Conservation (phyloP, 2,113 vertebrate species). For the Thunnus thynnus region DNA sequence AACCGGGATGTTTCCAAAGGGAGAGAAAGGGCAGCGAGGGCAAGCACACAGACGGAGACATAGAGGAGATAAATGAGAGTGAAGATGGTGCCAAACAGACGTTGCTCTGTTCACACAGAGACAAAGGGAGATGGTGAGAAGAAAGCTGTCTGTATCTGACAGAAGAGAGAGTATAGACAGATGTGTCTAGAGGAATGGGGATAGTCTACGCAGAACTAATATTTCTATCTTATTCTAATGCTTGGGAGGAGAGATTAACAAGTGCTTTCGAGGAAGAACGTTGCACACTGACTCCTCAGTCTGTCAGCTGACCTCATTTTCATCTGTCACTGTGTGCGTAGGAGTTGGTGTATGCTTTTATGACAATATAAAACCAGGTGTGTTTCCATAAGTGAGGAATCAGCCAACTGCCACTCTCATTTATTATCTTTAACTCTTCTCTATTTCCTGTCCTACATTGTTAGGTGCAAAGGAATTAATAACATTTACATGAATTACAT, state of each 20-base stretch:
- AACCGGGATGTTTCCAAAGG: conserved; percentile 39
- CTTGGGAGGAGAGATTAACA: conserved; percentile 18
- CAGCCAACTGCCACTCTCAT: background rate
- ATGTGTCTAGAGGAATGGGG: conserved; percentile 58
- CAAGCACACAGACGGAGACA: conserved; percentile 18
- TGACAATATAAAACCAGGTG: conserved; percentile 7
- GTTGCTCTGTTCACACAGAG: conserved; percentile 52
- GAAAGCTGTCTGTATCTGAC: conserved; percentile 39
- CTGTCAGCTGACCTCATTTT: conserved; percentile 8
- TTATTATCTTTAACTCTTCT: background rate
- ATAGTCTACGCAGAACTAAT: conserved; percentile 7
- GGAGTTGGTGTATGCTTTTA: background rate
- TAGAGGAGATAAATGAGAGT: conserved; percentile 21
- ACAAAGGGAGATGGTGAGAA: conserved; percentile 42
- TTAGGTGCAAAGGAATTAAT: background rate
- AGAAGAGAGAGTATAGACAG: conserved; percentile 37
- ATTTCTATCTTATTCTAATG: conserved; percentile 34
- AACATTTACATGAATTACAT: background rate
- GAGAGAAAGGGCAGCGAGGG: conserved; percentile 17
- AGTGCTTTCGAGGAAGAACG: conserved; percentile 11
- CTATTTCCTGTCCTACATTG: background rate
- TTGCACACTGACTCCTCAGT: background rate
- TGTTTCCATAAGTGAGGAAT: conserved; percentile 18
- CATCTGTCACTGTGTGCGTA: background rate
- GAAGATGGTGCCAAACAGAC: conserved; percentile 54